These are phyloP conservation scores for Peromyscus attwateri DNA, from an alignment of 2,797 vertebrate genomes.

Conservation along the genomic window DNA sequence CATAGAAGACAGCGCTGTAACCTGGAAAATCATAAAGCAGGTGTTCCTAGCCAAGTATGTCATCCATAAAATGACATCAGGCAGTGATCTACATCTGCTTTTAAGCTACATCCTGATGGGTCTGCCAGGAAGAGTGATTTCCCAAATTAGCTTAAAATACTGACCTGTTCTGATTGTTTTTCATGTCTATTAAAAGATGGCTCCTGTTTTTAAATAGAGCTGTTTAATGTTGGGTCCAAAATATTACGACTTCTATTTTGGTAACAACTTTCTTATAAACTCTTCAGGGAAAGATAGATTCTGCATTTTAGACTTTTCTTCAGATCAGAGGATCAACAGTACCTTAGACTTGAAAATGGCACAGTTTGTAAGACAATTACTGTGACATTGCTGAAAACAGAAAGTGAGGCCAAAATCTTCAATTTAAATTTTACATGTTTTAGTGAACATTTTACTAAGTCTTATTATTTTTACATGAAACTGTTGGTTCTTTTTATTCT, in stretches of 20 bases:
- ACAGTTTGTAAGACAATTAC: not conserved
- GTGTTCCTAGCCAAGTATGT: slow-evolving; percentile 41
- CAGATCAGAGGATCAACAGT: not conserved
- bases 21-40: slow-evolving; percentile 41
- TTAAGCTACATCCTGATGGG: not conserved
- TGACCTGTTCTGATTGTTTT: not conserved
- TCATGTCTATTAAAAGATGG: not conserved
- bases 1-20: not conserved
- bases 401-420: not conserved
- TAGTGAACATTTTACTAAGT: not conserved
- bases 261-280: not conserved
- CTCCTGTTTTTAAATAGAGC: slow-evolving; percentile 43
- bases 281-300: not conserved
- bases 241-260: not conserved
- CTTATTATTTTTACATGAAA: slow-evolving; percentile 1
- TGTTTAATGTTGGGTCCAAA: not conserved
- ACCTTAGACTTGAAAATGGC: slow-evolving; percentile 40
- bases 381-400: not conserved
- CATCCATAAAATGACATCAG: slow-evolving; percentile 58
- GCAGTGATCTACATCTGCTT: not conserved
- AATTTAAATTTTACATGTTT: not conserved
- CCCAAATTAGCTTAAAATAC: not conserved
- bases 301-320: not conserved
- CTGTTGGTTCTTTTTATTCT: not conserved
- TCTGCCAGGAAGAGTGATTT: slow-evolving; percentile 59